phyloP scores from a whole-genome alignment of 1,140 invertebrate species.

The Formica selysi region DNA sequence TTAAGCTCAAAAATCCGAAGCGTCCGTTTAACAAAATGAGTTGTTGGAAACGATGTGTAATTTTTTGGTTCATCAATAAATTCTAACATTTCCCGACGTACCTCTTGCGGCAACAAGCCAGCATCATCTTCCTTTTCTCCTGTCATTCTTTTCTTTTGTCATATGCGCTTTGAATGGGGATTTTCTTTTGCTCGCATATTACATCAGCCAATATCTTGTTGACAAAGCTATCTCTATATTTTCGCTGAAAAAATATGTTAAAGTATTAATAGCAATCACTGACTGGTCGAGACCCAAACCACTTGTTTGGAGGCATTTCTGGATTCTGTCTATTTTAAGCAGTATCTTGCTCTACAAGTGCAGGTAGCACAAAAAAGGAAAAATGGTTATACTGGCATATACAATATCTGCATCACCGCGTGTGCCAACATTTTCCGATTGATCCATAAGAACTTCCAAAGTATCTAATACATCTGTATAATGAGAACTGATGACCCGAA shows the following conservation, averaged over 20 bases:
- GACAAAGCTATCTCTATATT: conserved; percentile 7
- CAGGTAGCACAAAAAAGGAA: neutral
- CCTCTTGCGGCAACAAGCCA: neutral
- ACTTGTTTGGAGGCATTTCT: neutral
- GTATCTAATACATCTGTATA: neutral
- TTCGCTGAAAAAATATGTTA: neutral
- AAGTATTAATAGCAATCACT: conserved; percentile 5
- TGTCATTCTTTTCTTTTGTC: conserved; percentile 8
- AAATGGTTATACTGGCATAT: neutral
- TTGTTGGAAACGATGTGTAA: conserved; percentile 3
- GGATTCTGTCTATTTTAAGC: neutral
- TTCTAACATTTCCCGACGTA: conserved; percentile 11
- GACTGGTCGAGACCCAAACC: conserved; percentile 2
- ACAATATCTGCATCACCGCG: neutral
- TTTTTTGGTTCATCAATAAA: neutral
- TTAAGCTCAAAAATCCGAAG: conserved; percentile 3
- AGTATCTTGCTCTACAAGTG: neutral
- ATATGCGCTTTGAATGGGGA: neutral
- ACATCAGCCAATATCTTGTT: conserved; percentile 2
- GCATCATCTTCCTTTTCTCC: neutral
- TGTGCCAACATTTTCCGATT: neutral
- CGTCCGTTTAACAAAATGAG: neutral
- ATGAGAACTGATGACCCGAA: neutral
- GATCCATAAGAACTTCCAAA: neutral
- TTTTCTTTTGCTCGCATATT: conserved; percentile 3